Percentiles rank a stretch among this genome's conserved stretches.
Conservation (phyloP, 2,797 vertebrate species). For the Melanotaenia pygmaea region DNA sequence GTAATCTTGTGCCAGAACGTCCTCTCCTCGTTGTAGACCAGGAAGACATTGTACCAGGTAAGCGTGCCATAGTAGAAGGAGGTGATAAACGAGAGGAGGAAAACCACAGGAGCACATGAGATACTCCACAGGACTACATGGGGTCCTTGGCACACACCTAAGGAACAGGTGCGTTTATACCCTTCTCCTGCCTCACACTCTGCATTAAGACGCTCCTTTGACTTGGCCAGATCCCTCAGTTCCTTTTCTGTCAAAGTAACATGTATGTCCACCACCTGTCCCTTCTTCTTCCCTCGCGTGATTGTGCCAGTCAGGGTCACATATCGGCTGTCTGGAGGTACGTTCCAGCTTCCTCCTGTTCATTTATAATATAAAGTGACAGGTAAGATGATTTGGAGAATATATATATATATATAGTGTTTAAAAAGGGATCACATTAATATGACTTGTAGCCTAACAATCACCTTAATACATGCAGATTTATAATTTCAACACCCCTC, state of each 20-base stretch:
- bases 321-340: slow-evolving; percentile 93
- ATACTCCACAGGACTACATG: slow-evolving; percentile 95
- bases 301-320: slow-evolving; percentile 98
- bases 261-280: slow-evolving; percentile 98
- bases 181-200: slow-evolving; percentile 78
- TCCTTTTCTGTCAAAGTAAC: slow-evolving; percentile 94
- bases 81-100: slow-evolving; percentile 93
- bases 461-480: not conserved
- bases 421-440: not conserved
- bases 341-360: slow-evolving; percentile 89
- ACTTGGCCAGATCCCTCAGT: slow-evolving; percentile 91
- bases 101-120: slow-evolving; percentile 91
- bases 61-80: slow-evolving; percentile 99
- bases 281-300: slow-evolving; percentile 98
- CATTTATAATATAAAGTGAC: slow-evolving; percentile 10
- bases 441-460: not conserved
- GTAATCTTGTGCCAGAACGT: slow-evolving; percentile 99
- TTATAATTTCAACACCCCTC: slow-evolving; percentile 5
- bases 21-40: slow-evolving; percentile 98
- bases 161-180: slow-evolving; percentile 81
- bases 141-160: slow-evolving; percentile 89
- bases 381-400: not conserved
- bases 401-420: not conserved
- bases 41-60: slow-evolving; percentile 98
- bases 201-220: slow-evolving; percentile 86